phyloP scores from a whole-genome alignment of 2,888 invertebrate genomes.

The Chrysolina haemoptera region DNA sequence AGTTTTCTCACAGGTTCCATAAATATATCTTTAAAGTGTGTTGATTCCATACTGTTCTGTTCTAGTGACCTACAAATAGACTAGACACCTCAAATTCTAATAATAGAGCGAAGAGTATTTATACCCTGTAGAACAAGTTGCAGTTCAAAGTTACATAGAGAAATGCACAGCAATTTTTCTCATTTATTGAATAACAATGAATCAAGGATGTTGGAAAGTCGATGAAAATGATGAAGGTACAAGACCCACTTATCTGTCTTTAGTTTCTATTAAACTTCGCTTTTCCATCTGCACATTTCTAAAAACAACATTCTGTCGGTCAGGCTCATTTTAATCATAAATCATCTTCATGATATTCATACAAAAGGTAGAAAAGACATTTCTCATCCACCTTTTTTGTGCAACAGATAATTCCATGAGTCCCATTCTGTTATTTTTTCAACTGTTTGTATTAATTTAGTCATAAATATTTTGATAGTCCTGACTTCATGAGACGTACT shows the following conservation, averaged over 20 bases:
- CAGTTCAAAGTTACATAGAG: slow-evolving; percentile 40
- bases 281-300: slow-evolving; percentile 42
- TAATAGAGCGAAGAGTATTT: slow-evolving; percentile 45
- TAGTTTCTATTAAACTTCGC: slow-evolving; percentile 24
- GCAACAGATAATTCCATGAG: neutral
- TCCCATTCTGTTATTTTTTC: neutral
- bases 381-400: neutral
- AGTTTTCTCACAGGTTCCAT: too few relatives aligned
- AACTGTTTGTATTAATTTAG: neutral
- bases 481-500: neutral
- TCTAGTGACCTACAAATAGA: slow-evolving; percentile 20
- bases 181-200: slow-evolving; percentile 56
- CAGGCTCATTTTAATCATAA: neutral
- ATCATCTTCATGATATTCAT: neutral
- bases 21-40: too few relatives aligned
- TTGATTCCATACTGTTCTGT: neutral
- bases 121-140: slow-evolving; percentile 40
- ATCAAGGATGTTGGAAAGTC: slow-evolving; percentile 68
- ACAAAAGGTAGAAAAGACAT: neutral
- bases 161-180: slow-evolving; percentile 9
- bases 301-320: slow-evolving; percentile 16
- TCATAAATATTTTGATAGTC: neutral
- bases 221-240: slow-evolving; percentile 69
- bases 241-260: slow-evolving; percentile 5
- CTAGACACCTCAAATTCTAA: slow-evolving; percentile 32